phyloP scores from a whole-genome alignment of 2,113 vertebrate genomes.

The Macquaria australasica region DNA sequence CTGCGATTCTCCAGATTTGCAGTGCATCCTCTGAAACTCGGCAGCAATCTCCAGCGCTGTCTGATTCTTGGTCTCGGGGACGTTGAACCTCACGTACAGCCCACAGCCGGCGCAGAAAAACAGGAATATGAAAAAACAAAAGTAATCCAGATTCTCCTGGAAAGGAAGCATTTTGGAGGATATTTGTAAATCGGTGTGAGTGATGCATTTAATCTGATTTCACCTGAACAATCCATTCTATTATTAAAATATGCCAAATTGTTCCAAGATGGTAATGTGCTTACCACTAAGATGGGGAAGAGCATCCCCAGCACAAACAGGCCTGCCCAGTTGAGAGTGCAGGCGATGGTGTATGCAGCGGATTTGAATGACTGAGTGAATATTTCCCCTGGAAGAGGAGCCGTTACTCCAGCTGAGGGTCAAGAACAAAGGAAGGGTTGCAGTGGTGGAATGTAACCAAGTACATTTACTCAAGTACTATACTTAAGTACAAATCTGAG shows the following conservation, averaged over 20 bases:
- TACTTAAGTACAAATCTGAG: too few relatives aligned
- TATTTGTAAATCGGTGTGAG: neutral
- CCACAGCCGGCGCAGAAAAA: conserved; percentile 76
- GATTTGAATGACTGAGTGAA: conserved; percentile 87
- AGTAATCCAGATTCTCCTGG: conserved; percentile 83
- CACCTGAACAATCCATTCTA: neutral
- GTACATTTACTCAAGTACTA: too few relatives aligned
- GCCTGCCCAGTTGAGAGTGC: conserved; percentile 81
- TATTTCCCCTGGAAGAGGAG: conserved; percentile 84
- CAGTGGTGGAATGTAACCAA: too few relatives aligned
- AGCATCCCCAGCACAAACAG: conserved; percentile 87
- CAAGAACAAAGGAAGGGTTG: neutral
- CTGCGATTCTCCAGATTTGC: conserved; percentile 32
- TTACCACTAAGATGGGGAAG: conserved; percentile 89
- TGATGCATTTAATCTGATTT: neutral
- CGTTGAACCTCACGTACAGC: conserved; percentile 76
- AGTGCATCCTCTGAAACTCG: conserved; percentile 83
- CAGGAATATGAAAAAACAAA: conserved; percentile 89
- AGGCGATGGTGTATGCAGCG: conserved; percentile 82
- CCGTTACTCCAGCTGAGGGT: conserved; percentile 78
- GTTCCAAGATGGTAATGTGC: conserved; percentile 22
- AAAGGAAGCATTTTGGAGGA: conserved; percentile 15
- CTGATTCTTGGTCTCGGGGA: conserved; percentile 86
- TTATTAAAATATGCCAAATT: neutral
- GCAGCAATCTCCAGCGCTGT: conserved; percentile 83